phyloP scores from a whole-genome alignment of 2,113 vertebrate genomes.

The Perca fluviatilis region DNA sequence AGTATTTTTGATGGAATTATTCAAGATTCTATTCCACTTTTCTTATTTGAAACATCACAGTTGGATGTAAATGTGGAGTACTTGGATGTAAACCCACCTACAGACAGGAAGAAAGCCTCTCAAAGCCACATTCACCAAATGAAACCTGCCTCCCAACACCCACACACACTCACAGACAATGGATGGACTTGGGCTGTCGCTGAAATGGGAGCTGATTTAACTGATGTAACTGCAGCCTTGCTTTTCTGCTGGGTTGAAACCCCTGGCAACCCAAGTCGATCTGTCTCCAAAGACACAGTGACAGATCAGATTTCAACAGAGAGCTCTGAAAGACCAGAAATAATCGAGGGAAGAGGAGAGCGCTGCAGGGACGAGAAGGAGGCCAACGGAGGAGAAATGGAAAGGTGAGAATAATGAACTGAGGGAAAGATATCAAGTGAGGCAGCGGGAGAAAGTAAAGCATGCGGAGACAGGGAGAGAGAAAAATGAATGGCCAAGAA shows the following conservation, averaged over 20 bases:
- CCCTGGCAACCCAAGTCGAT: constrained; percentile 66
- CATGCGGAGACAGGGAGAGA: background rate
- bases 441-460: constrained; percentile 5
- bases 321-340: constrained; percentile 53
- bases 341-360: constrained; percentile 32
- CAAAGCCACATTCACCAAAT: constrained; percentile 30
- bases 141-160: background rate
- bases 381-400: constrained; percentile 30
- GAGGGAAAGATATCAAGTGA: constrained; percentile 20
- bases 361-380: background rate
- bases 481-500: constrained; percentile 22
- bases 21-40: background rate
- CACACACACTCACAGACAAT: constrained; percentile 26
- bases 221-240: constrained; percentile 70
- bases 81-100: constrained; percentile 13
- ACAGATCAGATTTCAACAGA: constrained; percentile 72
- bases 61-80: background rate
- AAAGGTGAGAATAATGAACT: constrained; percentile 47
- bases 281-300: constrained; percentile 63
- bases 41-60: background rate
- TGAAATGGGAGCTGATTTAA: constrained; percentile 65
- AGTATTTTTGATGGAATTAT: background rate
- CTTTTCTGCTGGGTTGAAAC: constrained; percentile 67
- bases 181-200: constrained; percentile 42
- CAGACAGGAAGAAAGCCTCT: constrained; percentile 18